phyloP scores from a whole-genome alignment of 2,888 invertebrate species.

The Keiferia lycopersicella region DNA sequence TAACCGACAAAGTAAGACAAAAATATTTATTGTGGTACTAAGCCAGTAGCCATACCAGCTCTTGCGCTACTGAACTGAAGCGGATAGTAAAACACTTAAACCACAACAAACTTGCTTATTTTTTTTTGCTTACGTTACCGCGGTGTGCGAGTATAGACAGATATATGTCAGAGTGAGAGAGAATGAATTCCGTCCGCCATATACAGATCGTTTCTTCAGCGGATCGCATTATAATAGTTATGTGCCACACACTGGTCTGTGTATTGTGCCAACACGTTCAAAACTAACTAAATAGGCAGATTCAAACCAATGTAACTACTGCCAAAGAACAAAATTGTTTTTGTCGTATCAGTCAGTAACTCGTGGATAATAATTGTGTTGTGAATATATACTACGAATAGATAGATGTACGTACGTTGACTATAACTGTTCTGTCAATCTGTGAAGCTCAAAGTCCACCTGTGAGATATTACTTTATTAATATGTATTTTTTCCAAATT shows the following conservation, averaged over 20 bases:
- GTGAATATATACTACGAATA: slow-evolving; percentile 59
- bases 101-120: too few species aligned
- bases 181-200: too few species aligned
- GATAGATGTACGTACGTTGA: slow-evolving; percentile 44
- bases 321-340: slow-evolving; percentile 58
- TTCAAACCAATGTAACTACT: slow-evolving; percentile 37
- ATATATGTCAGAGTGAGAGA: too few species aligned
- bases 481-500: slow-evolving; percentile 68
- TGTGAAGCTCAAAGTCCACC: slow-evolving; percentile 68
- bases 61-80: too few species aligned
- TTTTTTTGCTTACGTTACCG: too few species aligned
- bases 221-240: slow-evolving; percentile 44
- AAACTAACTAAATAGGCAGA: slow-evolving; percentile 32
- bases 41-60: too few species aligned
- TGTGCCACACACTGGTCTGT: too few species aligned
- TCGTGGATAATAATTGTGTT: slow-evolving; percentile 60
- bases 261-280: slow-evolving; percentile 52
- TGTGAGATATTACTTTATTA: slow-evolving; percentile 55
- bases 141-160: too few species aligned
- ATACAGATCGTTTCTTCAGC: too few species aligned
- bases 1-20: too few species aligned
- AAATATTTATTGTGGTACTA: too few species aligned
- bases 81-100: too few species aligned
- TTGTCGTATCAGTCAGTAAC: slow-evolving; percentile 49
- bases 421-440: slow-evolving; percentile 55